These are phyloP conservation scores for Carlito syrichta DNA, from an alignment of 2,113 vertebrate genomes.

Conservation along the genomic window DNA sequence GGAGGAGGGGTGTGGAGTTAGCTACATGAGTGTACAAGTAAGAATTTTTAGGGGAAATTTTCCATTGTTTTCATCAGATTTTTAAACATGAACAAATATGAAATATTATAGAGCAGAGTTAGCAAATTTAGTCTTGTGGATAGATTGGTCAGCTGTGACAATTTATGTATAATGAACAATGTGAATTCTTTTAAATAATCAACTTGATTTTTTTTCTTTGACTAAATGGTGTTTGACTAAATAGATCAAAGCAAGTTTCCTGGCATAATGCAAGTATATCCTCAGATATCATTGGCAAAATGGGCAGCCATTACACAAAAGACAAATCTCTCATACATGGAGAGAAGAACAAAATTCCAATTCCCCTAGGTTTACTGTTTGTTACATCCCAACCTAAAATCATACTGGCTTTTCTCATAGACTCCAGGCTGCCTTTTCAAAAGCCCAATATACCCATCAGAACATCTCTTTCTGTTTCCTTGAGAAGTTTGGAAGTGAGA, in stretches of 20 bases:
- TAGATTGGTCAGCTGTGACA: background rate
- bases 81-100: background rate
- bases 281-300: background rate
- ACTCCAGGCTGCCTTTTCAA: background rate
- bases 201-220: background rate
- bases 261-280: background rate
- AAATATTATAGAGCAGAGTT: background rate
- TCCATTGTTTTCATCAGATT: conserved; percentile 12
- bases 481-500: background rate
- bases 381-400: background rate
- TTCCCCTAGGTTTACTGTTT: background rate
- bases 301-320: background rate
- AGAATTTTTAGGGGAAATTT: background rate
- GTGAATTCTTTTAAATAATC: background rate
- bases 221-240: background rate
- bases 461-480: background rate
- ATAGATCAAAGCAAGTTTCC: background rate
- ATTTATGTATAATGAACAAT: background rate
- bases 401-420: background rate
- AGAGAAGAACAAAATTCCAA: background rate
- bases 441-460: background rate
- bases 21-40: background rate
- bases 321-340: background rate
- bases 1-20: too few species aligned
- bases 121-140: background rate